Base-by-base conservation (phyloP, 2,113 vertebrate species). In the Oreotrochilus melanogaster region DNA sequence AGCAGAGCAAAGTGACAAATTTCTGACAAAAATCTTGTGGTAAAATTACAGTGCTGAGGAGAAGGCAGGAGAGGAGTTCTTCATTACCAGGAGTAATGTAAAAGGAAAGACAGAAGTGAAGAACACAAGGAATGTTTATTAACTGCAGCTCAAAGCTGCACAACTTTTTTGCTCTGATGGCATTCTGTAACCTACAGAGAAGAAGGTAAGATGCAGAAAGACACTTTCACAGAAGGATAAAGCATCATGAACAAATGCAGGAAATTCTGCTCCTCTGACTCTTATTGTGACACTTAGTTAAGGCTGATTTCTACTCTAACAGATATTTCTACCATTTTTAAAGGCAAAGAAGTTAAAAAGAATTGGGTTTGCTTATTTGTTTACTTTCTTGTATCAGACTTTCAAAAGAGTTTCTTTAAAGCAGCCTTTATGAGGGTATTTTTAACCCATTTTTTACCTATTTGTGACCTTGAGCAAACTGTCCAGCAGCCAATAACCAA, bases 401-500 rank as follows among this genome's bases (percentile, higher is more conserved):
- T 74, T 66, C 10, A 35, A 28, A 88, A 74, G 16, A 86, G 50
- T 6, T 80, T 42, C 51, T 88, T 27, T 78, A 86, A 62, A 27
- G 23, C 37, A 74, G 39, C 8, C n/a, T 80, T 80, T 74, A 33
- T 56, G 18, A 51, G 12, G 9, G 4, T 48, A 56, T 78, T 93
- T 92, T 92, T 51, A 67, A 78, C n/a, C 51, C 2, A 4, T 62
- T 90, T 86, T 19, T 76, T 92, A 78, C 45, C 64, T 11, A 25
- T 70, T 67, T 86, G 9, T 56, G 79, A 93, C 88, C 75, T 95
- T 96, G 65, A 94, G 30, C 17, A 91, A 92, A 37, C 12, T 69
- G 33, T 78, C 79, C 64, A 93, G 75, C 21, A 92, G 61, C 22
- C 69, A 93, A 54, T 88, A 92, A 94, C 93, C 83, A 86, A 84